A percentile compares a stretch with the other conserved stretches of the same genome.
phyloP scores from a whole-genome alignment of 2,797 vertebrate species.

The Buceros bicornis region DNA sequence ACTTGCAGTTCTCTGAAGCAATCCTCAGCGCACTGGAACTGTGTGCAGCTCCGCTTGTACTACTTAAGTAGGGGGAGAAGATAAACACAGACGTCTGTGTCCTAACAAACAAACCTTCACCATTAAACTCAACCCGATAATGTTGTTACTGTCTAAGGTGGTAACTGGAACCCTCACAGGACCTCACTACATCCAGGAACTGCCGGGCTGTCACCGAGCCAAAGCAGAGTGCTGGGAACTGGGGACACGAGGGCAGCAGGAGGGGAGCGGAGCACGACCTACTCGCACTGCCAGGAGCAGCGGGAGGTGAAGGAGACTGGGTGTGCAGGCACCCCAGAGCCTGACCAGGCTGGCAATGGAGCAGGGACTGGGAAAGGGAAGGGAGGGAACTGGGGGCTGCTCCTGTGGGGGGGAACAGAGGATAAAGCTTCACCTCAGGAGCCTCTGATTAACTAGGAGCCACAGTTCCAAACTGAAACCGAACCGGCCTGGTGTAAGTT shows the following conservation, averaged over 20 bases:
- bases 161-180: background rate
- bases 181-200: background rate
- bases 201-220: background rate
- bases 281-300: background rate
- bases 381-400: background rate
- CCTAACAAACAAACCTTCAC: background rate
- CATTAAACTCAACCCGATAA: background rate
- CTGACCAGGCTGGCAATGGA: background rate
- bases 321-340: background rate
- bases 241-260: background rate
- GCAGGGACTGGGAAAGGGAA: background rate
- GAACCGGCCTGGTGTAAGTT: background rate
- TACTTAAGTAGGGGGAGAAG: background rate
- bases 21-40: background rate
- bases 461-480: background rate
- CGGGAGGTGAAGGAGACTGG: background rate
- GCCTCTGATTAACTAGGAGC: background rate
- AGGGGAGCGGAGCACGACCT: background rate
- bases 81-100: background rate
- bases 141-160: background rate
- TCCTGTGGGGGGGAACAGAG: background rate
- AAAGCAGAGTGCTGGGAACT: background rate
- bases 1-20: background rate
- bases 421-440: background rate
- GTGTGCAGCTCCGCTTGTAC: background rate